Conservation (phyloP, 53 echinoderm and acorn worm species). For the Apostichopus leukothele region DNA sequence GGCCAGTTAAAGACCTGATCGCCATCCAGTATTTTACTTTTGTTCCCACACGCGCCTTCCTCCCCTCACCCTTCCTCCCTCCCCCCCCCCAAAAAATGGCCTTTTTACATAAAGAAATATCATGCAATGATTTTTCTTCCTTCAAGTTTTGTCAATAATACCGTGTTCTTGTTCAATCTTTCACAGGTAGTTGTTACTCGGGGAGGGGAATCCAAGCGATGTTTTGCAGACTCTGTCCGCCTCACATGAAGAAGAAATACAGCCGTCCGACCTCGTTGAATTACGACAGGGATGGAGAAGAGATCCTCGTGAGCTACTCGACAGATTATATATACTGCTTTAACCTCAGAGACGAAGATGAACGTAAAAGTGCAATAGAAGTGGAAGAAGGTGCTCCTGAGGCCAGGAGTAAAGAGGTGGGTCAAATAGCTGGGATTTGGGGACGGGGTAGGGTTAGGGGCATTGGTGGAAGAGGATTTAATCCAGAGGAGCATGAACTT, state of each 20-base stretch:
- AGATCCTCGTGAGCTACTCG: constrained; percentile 92
- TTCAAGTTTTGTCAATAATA: neutral
- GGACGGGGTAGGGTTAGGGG: no score
- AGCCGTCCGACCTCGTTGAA: constrained; percentile 91
- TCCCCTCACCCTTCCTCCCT: no score
- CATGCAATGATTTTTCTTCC: no score
- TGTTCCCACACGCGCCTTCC: no score
- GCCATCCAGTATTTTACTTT: no score
- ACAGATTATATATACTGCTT: constrained; percentile 95
- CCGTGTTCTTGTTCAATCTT: neutral
- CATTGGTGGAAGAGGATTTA: no score
- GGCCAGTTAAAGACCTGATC: no score
- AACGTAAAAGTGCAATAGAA: constrained; percentile 30
- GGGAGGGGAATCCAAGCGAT: constrained; percentile 96
- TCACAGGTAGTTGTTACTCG: constrained; percentile 61
- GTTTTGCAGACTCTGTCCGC: constrained; percentile 92
- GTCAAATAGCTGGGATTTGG: neutral
- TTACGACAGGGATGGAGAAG: constrained; percentile 78
- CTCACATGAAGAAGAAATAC: constrained; percentile 92
- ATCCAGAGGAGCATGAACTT: neutral
- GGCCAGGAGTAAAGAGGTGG: neutral
- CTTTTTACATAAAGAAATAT: no score
- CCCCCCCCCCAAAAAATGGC: no score
- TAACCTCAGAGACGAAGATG: constrained; percentile 53
- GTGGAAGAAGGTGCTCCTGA: constrained; percentile 7